Evolutionary conservation across 2,888 invertebrate species (phyloP), one percentile per base, ranked within the genome.

Genomic region (Drosophila macrothrix): DNA sequence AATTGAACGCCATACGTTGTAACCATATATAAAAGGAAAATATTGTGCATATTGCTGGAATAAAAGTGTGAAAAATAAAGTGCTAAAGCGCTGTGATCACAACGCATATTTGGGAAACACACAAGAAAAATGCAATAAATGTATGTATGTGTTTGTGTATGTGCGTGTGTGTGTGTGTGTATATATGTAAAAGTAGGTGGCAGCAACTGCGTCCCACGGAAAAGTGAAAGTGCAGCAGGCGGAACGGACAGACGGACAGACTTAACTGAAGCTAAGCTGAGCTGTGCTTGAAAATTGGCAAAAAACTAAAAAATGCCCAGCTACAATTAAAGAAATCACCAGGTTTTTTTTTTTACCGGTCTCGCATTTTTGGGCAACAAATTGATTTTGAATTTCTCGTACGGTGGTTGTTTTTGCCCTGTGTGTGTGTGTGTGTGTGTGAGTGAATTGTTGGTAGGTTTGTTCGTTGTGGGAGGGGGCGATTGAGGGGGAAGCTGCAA

Each of bases 221-320:
- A 90, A 87, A 87, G 87, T 87, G 87, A 90, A 87, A 87, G 89
- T 90, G 87, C 87, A 90, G 73, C 69, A 61, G 56, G 73, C 64
- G 55, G 52, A 67, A 46, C 72, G 6, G 14, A 56, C 43, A 37
- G 25, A 71, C 63, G 33, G 41, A 66, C 66, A 29, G 54, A 67
- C 62, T 46, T 9, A 67, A 43, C 33, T 63, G 43, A 68, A 46
- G 58, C 54, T 43, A 41, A 9, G 70, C 54, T 53, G 9, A 39
- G 35, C 41, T 39, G 41, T 28, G 46, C 33, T 43, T 39, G 63
- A 69, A 78, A 69, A 69, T 33, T 59, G 52, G 28, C 52, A 16
- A 29, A 53, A 71, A 31, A 31, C 37, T 54, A 55, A 22, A 6
- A 49, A 68, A 61, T 64, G 28, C 12, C 56, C n/a, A 29, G 22